Evolutionary conservation across 2,113 vertebrate genomes (phyloP).

Genomic region (Cryptotis parvus): DNA sequence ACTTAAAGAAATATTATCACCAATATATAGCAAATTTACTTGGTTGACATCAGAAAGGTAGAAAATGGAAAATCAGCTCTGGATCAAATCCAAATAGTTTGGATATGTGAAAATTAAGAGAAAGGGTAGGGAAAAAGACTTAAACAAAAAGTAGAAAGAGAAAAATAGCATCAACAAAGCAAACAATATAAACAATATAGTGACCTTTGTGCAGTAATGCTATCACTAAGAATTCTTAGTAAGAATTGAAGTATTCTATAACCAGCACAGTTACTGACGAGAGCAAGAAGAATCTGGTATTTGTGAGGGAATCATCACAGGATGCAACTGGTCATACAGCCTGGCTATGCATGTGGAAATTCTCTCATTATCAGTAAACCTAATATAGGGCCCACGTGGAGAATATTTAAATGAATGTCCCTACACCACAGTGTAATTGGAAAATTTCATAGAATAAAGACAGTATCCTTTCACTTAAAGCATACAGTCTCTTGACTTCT

Average conservation of each 20-base stretch:
- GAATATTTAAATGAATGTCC: not conserved
- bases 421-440: not conserved
- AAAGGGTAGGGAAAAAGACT: not conserved
- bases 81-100: not conserved
- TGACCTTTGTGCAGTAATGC: not conserved
- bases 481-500: slow-evolving; percentile 36
- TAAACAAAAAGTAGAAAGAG: not conserved
- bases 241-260: not conserved
- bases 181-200: not conserved
- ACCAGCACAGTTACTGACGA: not conserved
- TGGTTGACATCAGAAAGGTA: not conserved
- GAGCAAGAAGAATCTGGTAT: not conserved
- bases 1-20: not conserved
- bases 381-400: not conserved
- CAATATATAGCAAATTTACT: not conserved
- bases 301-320: not conserved
- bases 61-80: not conserved
- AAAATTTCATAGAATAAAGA: slow-evolving; percentile 13
- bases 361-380: not conserved
- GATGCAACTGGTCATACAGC: not conserved
- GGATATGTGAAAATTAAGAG: not conserved
- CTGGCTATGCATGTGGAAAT: not conserved
- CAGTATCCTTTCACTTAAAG: slow-evolving; percentile 5
- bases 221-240: not conserved
- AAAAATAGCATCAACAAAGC: not conserved